These are phyloP conservation scores for Drosophila erecta DNA, from an alignment of 1,140 invertebrate species.

Conservation along the genomic window DNA sequence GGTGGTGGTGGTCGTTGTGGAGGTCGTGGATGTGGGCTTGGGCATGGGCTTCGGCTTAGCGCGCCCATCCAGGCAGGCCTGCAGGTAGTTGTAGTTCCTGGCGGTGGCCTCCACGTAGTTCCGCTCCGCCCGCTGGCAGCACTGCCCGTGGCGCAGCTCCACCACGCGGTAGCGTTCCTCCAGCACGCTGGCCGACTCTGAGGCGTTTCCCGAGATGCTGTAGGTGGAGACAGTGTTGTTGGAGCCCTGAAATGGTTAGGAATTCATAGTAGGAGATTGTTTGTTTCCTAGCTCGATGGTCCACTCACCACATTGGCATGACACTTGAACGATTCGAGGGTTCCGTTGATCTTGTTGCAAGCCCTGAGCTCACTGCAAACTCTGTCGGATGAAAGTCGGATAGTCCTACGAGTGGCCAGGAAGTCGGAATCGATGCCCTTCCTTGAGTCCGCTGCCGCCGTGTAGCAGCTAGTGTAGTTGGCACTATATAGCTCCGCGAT, in stretches of 20 bases:
- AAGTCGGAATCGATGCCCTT: slow-evolving; percentile 66
- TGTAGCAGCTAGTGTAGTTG: slow-evolving; percentile 52
- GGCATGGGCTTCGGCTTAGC: slow-evolving; percentile 50
- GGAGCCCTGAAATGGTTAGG: slow-evolving; percentile 45
- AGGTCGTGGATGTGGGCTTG: slow-evolving; percentile 30
- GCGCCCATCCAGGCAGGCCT: slow-evolving; percentile 70
- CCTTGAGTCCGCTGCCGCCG: slow-evolving; percentile 40
- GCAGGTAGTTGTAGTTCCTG: slow-evolving; percentile 71
- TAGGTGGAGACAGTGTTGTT: slow-evolving; percentile 76
- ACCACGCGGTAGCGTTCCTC: slow-evolving; percentile 76
- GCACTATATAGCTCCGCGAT: slow-evolving; percentile 65
- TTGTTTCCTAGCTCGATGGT: too few species aligned
- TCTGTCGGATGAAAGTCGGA: slow-evolving; percentile 34
- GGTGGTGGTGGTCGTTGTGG: slow-evolving; percentile 60
- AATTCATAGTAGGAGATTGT: too few species aligned
- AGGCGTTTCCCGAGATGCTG: slow-evolving; percentile 77
- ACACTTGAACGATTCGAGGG: slow-evolving; percentile 70
- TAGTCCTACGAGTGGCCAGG: slow-evolving; percentile 43
- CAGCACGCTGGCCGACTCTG: slow-evolving; percentile 63
- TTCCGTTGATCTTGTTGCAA: slow-evolving; percentile 52
- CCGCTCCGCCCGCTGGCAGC: slow-evolving; percentile 57
- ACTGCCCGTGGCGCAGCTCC: slow-evolving; percentile 68
- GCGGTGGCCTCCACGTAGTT: slow-evolving; percentile 65
- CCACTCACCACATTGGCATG: slow-evolving; percentile 64
- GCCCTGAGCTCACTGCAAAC: slow-evolving; percentile 50